Conservation (phyloP, 2,888 invertebrate genomes). For the Chrysina gloriosa region DNA sequence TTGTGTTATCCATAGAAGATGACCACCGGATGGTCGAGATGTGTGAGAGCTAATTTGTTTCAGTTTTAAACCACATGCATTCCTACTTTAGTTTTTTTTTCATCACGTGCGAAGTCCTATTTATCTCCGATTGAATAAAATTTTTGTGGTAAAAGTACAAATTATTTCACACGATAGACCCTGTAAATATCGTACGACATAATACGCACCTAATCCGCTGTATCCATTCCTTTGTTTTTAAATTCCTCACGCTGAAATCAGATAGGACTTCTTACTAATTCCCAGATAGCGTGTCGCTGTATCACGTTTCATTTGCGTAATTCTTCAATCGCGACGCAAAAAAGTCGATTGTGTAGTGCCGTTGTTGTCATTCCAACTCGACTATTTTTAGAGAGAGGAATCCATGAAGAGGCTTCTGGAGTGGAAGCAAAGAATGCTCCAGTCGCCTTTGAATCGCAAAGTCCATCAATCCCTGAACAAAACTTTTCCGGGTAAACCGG, state of each 20-base stretch:
- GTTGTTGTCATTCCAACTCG: background rate
- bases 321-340: background rate
- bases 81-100: too few relatives aligned
- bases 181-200: too few relatives aligned
- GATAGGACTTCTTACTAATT: conserved; percentile 4
- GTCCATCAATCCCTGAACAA: conserved; percentile 55
- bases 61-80: too few relatives aligned
- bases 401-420: conserved; percentile 91
- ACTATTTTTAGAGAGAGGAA: conserved; percentile 77
- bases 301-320: background rate
- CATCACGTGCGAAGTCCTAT: too few relatives aligned
- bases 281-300: background rate
- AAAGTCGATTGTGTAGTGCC: background rate
- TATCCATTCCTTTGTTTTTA: background rate
- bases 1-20: too few relatives aligned
- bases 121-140: too few relatives aligned
- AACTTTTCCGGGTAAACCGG: conserved; percentile 52
- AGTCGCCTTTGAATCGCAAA: conserved; percentile 87
- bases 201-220: too few relatives aligned
- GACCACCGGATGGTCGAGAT: too few relatives aligned
- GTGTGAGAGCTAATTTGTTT: too few relatives aligned
- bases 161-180: too few relatives aligned
- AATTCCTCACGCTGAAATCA: conserved; percentile 2
- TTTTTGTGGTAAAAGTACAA: too few relatives aligned
- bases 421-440: conserved; percentile 94